These are phyloP conservation scores for Solea senegalensis DNA, from an alignment of 2,113 vertebrate genomes.

Conservation along the genomic window DNA sequence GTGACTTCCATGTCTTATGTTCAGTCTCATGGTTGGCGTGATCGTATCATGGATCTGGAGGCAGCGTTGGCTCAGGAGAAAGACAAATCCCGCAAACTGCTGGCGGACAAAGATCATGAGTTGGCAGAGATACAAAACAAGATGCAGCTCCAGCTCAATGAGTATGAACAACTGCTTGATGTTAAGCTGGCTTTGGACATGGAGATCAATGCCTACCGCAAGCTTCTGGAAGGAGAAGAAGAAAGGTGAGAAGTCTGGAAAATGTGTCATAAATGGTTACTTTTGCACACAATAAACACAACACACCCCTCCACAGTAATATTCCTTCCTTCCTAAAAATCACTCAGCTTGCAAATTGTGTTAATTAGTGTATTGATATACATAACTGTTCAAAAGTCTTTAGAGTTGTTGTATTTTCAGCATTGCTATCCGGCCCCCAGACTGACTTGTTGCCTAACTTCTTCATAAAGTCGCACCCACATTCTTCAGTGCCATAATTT, in stretches of 20 bases:
- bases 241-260: constrained; percentile 81
- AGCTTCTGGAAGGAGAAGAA: constrained; percentile 92
- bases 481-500: no score
- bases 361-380: no score
- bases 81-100: constrained; percentile 76
- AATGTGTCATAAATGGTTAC: no score
- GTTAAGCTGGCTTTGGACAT: constrained; percentile 92
- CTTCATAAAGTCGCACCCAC: no score
- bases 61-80: constrained; percentile 83
- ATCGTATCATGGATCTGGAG: constrained; percentile 87
- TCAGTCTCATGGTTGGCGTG: constrained; percentile 86
- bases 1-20: not conserved
- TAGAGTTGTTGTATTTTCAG: no score
- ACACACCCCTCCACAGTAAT: no score
- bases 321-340: no score
- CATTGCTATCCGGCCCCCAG: no score
- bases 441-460: no score
- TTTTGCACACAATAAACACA: no score
- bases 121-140: constrained; percentile 81
- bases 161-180: constrained; percentile 91
- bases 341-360: no score
- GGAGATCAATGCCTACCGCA: constrained; percentile 93
- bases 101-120: constrained; percentile 86
- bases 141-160: constrained; percentile 88
- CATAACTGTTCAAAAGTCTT: no score